Conservation (phyloP, 1,140 invertebrate genomes). For the Coboldia fuscipes region DNA sequence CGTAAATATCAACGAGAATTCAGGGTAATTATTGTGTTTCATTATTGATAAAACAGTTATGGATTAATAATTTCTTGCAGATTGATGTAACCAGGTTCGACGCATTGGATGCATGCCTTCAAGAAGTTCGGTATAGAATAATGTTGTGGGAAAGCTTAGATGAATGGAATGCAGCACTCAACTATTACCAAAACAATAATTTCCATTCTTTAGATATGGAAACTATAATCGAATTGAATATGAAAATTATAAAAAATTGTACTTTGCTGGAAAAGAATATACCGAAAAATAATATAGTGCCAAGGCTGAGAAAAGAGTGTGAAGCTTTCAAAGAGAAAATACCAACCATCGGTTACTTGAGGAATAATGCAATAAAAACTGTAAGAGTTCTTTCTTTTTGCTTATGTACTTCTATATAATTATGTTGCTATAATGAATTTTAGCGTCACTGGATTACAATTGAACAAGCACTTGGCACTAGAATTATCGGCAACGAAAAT, state of each 20-base stretch:
- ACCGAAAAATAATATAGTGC: slow-evolving; percentile 52
- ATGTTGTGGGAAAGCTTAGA: slow-evolving; percentile 53
- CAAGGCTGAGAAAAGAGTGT: slow-evolving; percentile 47
- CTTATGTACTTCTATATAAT: background rate
- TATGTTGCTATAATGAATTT: slow-evolving; percentile 1
- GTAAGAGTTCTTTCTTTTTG: slow-evolving; percentile 5
- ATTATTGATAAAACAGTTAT: background rate
- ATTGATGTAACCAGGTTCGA: slow-evolving; percentile 61
- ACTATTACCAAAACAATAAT: slow-evolving; percentile 26
- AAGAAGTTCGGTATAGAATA: slow-evolving; percentile 52
- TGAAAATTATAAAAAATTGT: slow-evolving; percentile 43
- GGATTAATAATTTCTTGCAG: slow-evolving; percentile 18
- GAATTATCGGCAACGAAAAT: slow-evolving; percentile 43
- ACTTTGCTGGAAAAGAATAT: slow-evolving; percentile 55
- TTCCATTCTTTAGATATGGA: slow-evolving; percentile 50
- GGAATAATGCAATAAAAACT: slow-evolving; percentile 15
- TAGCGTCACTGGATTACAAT: slow-evolving; percentile 63
- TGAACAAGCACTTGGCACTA: slow-evolving; percentile 44
- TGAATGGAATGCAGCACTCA: slow-evolving; percentile 34
- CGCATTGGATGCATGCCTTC: slow-evolving; percentile 50
- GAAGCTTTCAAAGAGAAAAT: slow-evolving; percentile 48
- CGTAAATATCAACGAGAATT: slow-evolving; percentile 46
- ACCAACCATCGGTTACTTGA: slow-evolving; percentile 16
- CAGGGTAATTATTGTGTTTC: slow-evolving; percentile 24
- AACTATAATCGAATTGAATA: slow-evolving; percentile 39